phyloP scores from a whole-genome alignment of 2,797 vertebrate species.

The Hyperoplus immaculatus region DNA sequence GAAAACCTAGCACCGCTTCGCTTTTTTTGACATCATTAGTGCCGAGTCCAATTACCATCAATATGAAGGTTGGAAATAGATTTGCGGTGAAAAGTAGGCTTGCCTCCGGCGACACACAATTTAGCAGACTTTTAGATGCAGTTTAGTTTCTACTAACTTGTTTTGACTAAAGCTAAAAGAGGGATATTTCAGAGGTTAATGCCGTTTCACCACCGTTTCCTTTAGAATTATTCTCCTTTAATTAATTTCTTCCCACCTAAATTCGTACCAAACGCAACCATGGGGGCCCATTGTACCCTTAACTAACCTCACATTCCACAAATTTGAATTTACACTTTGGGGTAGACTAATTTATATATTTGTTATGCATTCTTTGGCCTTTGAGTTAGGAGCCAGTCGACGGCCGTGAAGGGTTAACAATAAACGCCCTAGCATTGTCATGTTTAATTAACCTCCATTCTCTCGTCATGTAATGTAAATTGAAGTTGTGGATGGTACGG shows the following conservation, averaged over 20 bases:
- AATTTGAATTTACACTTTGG: slow-evolving; percentile 56
- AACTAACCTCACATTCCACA: slow-evolving; percentile 3
- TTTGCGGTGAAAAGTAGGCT: slow-evolving; percentile 51
- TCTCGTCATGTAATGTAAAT: slow-evolving; percentile 77
- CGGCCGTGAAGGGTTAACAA: slow-evolving; percentile 70
- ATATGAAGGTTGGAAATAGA: slow-evolving; percentile 64
- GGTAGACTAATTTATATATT: slow-evolving; percentile 28
- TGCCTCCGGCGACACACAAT: slow-evolving; percentile 55
- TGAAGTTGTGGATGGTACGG: slow-evolving; percentile 72
- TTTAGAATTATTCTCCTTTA: neutral
- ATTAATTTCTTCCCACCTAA: neutral
- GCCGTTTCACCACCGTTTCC: neutral
- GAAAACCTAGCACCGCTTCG: slow-evolving; percentile 57
- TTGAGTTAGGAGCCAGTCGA: slow-evolving; percentile 67
- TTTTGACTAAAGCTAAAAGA: slow-evolving; percentile 11
- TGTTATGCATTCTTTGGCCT: slow-evolving; percentile 76
- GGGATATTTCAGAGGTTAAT: slow-evolving; percentile 5
- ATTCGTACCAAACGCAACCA: slow-evolving; percentile 3
- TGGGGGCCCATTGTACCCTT: neutral
- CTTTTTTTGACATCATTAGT: slow-evolving; percentile 78
- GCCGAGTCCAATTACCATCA: slow-evolving; percentile 75
- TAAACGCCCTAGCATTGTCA: slow-evolving; percentile 73
- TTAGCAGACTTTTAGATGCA: slow-evolving; percentile 47
- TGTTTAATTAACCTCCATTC: slow-evolving; percentile 82
- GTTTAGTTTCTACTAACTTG: slow-evolving; percentile 45